A percentile compares a stretch with the other conserved stretches of the same genome.
phyloP scores from a whole-genome alignment of 2,113 vertebrate species.

The Nothocercus julius region DNA sequence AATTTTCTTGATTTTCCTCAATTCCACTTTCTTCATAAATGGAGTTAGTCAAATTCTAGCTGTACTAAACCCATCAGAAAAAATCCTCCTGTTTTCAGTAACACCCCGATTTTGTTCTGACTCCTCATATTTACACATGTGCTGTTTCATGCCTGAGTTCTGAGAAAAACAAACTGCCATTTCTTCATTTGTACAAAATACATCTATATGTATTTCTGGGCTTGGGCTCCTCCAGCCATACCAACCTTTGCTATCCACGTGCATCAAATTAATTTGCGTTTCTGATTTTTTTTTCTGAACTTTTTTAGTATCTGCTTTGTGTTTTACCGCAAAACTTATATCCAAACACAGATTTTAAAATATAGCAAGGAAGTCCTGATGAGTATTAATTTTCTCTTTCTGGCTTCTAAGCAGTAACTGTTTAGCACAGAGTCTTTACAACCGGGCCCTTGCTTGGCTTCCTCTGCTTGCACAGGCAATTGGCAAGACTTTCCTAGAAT shows the following conservation, averaged over 20 bases:
- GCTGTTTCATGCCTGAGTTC: not conserved
- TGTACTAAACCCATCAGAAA: not conserved
- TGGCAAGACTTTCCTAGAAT: not conserved
- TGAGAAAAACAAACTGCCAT: not conserved
- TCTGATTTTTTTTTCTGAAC: not conserved
- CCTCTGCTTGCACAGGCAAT: not conserved
- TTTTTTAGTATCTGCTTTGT: not conserved
- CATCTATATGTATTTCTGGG: rapidly evolving
- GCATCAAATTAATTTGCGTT: not conserved
- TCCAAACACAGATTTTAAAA: not conserved
- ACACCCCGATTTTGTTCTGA: not conserved
- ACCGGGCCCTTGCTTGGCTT: not conserved
- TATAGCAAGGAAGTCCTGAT: rapidly evolving
- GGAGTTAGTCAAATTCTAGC: too few species aligned
- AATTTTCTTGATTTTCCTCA: not conserved
- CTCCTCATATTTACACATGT: not conserved
- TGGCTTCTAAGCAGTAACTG: not conserved
- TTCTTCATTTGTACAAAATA: not conserved
- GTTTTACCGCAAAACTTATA: not conserved
- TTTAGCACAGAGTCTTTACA: not conserved
- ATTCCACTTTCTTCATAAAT: not conserved
- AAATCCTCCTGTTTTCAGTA: not conserved
- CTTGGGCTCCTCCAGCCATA: rapidly evolving
- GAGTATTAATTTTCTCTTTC: rapidly evolving
- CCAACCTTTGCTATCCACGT: not conserved